These are phyloP conservation scores for Pandemis heparana DNA, from an alignment of 2,888 invertebrate genomes.

Conservation along the genomic window DNA sequence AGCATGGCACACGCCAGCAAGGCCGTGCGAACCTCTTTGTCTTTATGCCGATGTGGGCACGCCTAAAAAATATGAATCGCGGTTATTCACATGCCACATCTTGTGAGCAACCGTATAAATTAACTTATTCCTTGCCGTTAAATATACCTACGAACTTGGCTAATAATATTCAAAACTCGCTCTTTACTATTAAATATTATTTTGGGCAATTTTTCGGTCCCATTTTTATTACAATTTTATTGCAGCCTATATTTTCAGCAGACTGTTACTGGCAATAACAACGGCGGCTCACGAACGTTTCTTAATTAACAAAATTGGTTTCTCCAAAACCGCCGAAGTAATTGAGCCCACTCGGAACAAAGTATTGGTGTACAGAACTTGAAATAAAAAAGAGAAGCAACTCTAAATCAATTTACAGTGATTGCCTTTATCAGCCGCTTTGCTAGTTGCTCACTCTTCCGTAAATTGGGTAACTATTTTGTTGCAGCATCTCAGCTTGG, in stretches of 20 bases:
- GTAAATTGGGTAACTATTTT: constrained; percentile 61
- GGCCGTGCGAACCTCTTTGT: constrained; percentile 83
- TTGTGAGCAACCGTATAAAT: constrained; percentile 36
- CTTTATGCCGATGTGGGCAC: constrained; percentile 64
- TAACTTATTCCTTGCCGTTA: constrained; percentile 7
- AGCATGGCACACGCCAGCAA: constrained; percentile 72
- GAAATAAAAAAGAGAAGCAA: constrained; percentile 25
- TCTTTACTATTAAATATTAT: constrained; percentile 17
- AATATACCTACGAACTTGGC: neutral
- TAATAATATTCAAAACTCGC: neutral
- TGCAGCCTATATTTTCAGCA: constrained; percentile 36
- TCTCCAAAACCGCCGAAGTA: constrained; percentile 51
- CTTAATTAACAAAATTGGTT: constrained; percentile 66
- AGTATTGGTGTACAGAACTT: constrained; percentile 30
- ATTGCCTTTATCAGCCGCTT: constrained; percentile 54
- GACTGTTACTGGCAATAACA: constrained; percentile 48
- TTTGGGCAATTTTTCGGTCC: constrained; percentile 23
- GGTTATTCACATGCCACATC: constrained; percentile 52
- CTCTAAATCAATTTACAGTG: constrained; percentile 44
- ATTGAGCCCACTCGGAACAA: constrained; percentile 47
- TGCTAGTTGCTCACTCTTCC: constrained; percentile 61
- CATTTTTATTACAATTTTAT: constrained; percentile 34
- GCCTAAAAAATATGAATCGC: constrained; percentile 49
- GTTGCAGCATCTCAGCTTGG: constrained; percentile 61
- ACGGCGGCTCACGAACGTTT: constrained; percentile 57